Conservation (phyloP, 2,797 vertebrate genomes). For the Pagetopsis macropterus region DNA sequence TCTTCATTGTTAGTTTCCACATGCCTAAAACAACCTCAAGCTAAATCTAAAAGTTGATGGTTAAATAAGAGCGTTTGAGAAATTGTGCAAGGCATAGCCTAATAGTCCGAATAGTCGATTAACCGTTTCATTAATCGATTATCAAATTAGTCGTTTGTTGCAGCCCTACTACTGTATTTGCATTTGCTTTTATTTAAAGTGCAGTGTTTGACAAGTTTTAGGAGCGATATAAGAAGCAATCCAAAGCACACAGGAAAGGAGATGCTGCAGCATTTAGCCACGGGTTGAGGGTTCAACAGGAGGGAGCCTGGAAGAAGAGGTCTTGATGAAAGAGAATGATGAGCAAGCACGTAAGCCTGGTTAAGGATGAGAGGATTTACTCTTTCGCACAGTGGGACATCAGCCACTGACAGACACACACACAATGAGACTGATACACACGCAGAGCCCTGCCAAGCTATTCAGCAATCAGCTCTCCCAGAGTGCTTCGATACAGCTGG, state of each 20-base stretch:
- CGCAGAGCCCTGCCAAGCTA: conserved; percentile 46
- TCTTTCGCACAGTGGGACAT: conserved; percentile 56
- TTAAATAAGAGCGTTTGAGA: no score
- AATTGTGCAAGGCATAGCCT: no score
- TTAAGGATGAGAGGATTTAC: conserved; percentile 74
- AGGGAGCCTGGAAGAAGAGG: conserved; percentile 49
- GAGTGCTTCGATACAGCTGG: conserved; percentile 56
- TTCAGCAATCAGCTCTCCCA: conserved; percentile 67
- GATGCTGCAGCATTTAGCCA: conserved; percentile 40
- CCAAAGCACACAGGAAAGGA: conserved; percentile 16
- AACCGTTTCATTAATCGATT: no score
- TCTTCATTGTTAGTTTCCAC: no score
- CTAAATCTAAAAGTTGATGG: no score
- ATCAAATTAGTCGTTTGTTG: no score
- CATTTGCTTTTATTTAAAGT: background rate
- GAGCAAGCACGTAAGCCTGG: conserved; percentile 62
- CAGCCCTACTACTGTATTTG: conserved; percentile 1
- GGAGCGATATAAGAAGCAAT: conserved; percentile 27
- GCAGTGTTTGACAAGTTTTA: conserved; percentile 16
- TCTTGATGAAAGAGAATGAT: conserved; percentile 71
- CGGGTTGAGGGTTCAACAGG: conserved; percentile 56
- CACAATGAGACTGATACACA: conserved; percentile 45
- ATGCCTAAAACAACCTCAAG: no score
- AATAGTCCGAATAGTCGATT: no score
- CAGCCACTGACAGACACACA: conserved; percentile 45